Evolutionary conservation across 2,888 invertebrate genomes (phyloP), one percentile per base, ranked within the genome.

Genomic region (Boloria euphrosyne): DNA sequence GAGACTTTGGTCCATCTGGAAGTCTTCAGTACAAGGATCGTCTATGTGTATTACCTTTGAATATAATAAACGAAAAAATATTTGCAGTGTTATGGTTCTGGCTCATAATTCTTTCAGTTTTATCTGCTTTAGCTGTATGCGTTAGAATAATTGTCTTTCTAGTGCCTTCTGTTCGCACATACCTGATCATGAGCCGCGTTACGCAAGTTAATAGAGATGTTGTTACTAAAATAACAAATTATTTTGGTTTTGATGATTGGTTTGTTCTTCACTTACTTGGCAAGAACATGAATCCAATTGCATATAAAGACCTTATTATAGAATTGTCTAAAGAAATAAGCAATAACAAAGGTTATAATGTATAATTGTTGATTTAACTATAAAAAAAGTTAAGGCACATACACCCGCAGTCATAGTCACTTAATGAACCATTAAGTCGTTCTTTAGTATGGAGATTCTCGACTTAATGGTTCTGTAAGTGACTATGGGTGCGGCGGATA

Each of bases 21-120:
- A 82, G 89, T 4, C 71, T 93, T 1, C 93, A 95, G 75, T 77
- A 83, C 0, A 88, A 89, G 69, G 95, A 96, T 76, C 93, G 94
- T 0, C 88, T 96, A 0, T 97, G 97, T 75, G 92, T 96, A n/a
- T 86, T 97, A 14, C 95, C 96, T 0, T 78, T 96, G 10, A 97
- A 97, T 78, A 94, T 96, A 72, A 93, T 97, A 52, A 96, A 97
- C 78, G 96, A 96, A 78, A 97, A 96, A 80, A 93, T 96, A 72
- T 96, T 95, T 76, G 90, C 95, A 1, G 93, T 96, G 58, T 83
- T 96, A 0, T 96, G 96, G 95, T 94, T 95, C 79, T 96, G 97
- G 95, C 92, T 96, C 14, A 88, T 95, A 27, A 80, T 95, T 53
- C 89, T 97, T 60, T 89, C 95, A 1, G 78, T 94, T 4, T 74